Evolutionary conservation across 2,888 invertebrate species (phyloP).

Genomic region (Synergus laeviventris): DNA sequence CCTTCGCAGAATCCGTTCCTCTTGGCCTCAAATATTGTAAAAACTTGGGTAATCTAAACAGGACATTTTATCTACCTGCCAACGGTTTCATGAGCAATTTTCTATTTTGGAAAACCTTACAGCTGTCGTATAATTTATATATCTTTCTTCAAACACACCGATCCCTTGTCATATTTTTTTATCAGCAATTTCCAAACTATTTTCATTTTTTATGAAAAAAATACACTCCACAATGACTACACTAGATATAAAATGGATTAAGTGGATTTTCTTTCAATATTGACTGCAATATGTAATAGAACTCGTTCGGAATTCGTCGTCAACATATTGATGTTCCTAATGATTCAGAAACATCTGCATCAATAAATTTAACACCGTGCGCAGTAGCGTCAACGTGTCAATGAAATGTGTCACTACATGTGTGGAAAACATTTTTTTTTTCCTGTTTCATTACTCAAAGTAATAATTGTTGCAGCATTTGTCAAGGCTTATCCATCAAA

Average conservation of each 20-base stretch:
- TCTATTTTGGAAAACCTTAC: not conserved
- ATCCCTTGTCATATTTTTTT: not conserved
- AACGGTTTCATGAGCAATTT: not conserved
- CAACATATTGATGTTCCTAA: constrained; percentile 26
- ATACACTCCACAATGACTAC: not conserved
- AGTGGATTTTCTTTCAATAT: not conserved
- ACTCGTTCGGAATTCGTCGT: constrained; percentile 35
- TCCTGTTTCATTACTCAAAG: not conserved
- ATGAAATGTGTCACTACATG: constrained; percentile 21
- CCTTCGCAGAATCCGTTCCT: not conserved
- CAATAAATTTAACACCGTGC: constrained; percentile 25
- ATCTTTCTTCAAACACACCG: not conserved
- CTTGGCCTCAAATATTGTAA: not conserved
- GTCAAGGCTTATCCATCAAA: not conserved
- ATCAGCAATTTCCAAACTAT: not conserved
- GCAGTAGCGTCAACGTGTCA: constrained; percentile 29
- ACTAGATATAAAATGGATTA: not conserved
- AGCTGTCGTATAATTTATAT: not conserved
- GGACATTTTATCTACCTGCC: not conserved
- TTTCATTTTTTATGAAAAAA: not conserved
- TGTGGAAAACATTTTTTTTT: not conserved
- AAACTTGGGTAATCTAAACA: not conserved
- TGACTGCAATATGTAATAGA: no score
- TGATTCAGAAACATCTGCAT: constrained; percentile 39
- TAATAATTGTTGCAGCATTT: not conserved